A percentile compares a stretch with the other conserved stretches of the same genome.
Conservation (phyloP, 2,888 invertebrate species). For the Biston stratarius region DNA sequence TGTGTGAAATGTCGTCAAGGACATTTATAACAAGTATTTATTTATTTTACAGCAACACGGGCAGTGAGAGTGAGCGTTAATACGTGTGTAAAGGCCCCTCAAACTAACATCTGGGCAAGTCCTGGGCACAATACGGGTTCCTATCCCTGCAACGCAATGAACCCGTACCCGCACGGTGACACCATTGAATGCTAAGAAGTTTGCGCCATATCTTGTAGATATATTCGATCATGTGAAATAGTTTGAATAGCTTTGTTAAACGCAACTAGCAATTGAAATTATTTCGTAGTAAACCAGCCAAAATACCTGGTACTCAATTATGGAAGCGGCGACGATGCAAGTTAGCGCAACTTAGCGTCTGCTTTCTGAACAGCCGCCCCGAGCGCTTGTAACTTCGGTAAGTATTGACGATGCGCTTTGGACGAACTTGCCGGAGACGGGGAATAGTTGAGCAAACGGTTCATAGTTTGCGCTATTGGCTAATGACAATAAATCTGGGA, state of each 20-base stretch:
- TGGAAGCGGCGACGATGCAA: constrained; percentile 35
- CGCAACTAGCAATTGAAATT: neutral
- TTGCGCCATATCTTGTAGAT: too few relatives aligned
- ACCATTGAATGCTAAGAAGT: too few relatives aligned
- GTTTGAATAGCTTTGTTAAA: neutral
- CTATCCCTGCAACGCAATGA: too few relatives aligned
- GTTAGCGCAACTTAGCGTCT: constrained; percentile 37
- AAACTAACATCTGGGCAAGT: too few relatives aligned
- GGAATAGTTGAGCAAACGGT: constrained; percentile 6
- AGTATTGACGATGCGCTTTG: constrained; percentile 17
- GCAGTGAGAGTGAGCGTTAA: too few relatives aligned
- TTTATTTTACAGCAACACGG: too few relatives aligned
- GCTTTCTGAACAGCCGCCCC: constrained; percentile 37
- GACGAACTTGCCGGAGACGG: neutral
- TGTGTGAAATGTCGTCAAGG: too few relatives aligned
- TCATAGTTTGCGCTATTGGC: neutral
- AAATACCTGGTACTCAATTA: constrained; percentile 41
- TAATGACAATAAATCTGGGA: constrained; percentile 3
- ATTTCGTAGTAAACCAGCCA: constrained; percentile 17
- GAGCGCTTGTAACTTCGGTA: constrained; percentile 12
- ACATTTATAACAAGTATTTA: too few relatives aligned
- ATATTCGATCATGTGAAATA: too few relatives aligned
- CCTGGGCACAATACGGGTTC: too few relatives aligned
- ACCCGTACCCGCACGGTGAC: too few relatives aligned
- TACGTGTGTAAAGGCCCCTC: too few relatives aligned